Evolutionary conservation across 2,797 vertebrate genomes (phyloP).

Genomic region (Labroides dimidiatus): DNA sequence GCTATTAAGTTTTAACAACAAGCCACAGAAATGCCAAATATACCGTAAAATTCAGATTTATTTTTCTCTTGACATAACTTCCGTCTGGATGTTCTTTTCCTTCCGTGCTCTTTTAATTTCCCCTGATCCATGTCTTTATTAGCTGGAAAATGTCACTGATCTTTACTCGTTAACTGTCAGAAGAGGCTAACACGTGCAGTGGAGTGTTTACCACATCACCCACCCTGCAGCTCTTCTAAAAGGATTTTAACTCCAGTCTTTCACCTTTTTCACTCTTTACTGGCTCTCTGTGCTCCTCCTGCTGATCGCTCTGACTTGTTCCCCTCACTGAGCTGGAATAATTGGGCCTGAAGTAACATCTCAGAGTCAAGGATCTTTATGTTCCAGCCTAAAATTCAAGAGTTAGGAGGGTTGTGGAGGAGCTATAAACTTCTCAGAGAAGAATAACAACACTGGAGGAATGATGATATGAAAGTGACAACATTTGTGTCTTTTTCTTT

Average conservation of each 20-base stretch:
- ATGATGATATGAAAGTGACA: background rate
- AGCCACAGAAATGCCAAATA: background rate
- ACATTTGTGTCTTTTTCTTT: background rate
- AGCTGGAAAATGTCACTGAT: slow-evolving; percentile 7
- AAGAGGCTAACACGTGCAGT: slow-evolving; percentile 3
- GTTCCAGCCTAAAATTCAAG: background rate
- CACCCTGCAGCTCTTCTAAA: slow-evolving; percentile 17
- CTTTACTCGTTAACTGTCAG: slow-evolving; percentile 17
- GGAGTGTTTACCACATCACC: slow-evolving; percentile 13
- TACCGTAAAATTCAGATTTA: background rate
- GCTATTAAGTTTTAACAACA: background rate
- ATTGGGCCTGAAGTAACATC: background rate
- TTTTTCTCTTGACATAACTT: background rate
- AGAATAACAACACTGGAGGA: background rate
- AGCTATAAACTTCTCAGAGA: background rate
- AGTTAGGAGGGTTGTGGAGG: background rate
- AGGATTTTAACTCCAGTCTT: slow-evolving; percentile 17
- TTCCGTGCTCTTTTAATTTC: background rate
- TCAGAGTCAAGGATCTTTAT: background rate
- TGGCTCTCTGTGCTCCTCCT: background rate
- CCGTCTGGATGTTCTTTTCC: background rate
- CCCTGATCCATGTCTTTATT: slow-evolving; percentile 3
- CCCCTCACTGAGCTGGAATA: slow-evolving; percentile 7
- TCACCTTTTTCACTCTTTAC: slow-evolving; percentile 3
- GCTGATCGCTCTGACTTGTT: background rate